Conservation (phyloP, 2,113 vertebrate species). For the Axis porcinus region DNA sequence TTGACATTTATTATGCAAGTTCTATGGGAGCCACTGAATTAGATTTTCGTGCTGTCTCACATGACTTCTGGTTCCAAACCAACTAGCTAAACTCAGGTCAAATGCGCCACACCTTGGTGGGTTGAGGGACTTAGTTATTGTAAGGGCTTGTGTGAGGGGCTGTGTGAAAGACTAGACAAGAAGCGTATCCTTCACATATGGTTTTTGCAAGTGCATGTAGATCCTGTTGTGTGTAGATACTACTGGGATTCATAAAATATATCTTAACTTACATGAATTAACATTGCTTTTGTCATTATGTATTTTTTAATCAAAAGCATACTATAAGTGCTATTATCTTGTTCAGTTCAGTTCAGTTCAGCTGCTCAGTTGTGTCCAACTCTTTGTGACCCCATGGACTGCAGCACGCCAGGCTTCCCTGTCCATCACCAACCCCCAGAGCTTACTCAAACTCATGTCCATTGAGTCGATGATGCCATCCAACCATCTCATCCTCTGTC, state of each 20-base stretch:
- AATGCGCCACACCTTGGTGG: background rate
- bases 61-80: background rate
- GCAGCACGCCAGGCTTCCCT: background rate
- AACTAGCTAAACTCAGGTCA: background rate
- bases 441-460: background rate
- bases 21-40: background rate
- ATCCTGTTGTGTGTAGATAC: background rate
- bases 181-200: background rate
- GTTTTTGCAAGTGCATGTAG: constrained; percentile 25
- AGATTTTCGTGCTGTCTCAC: background rate
- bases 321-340: background rate
- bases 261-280: constrained; percentile 30
- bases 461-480: background rate
- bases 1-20: background rate
- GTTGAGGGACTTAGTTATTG: background rate
- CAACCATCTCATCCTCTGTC: background rate
- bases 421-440: background rate
- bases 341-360: background rate
- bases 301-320: constrained; percentile 6
- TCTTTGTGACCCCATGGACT: background rate
- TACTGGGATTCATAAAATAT: background rate
- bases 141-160: background rate
- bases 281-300: background rate
- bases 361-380: background rate
- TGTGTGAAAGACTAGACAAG: background rate